These are phyloP conservation scores for Agrotis clavis DNA, from an alignment of 2,888 invertebrate species.

Conservation along the genomic window DNA sequence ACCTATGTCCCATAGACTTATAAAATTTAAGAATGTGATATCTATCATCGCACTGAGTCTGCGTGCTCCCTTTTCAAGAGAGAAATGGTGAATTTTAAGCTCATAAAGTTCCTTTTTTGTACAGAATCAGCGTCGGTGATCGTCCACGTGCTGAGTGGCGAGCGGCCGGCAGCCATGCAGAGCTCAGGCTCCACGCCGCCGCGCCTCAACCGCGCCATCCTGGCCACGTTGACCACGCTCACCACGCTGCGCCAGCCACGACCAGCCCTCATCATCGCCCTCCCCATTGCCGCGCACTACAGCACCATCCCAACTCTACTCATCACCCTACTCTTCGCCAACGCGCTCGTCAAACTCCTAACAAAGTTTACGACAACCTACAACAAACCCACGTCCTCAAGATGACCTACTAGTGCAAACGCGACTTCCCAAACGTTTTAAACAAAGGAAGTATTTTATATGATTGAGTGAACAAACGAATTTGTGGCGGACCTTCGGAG, in stretches of 20 bases:
- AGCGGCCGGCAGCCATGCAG: slow-evolving; percentile 93
- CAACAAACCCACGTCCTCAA: slow-evolving; percentile 66
- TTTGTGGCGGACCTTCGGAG: slow-evolving; percentile 63
- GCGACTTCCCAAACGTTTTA: slow-evolving; percentile 63
- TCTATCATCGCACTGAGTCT: background rate
- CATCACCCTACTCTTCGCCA: slow-evolving; percentile 62
- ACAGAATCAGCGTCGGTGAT: slow-evolving; percentile 95
- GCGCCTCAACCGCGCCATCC: slow-evolving; percentile 78
- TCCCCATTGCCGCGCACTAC: slow-evolving; percentile 71
- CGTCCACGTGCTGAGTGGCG: slow-evolving; percentile 96
- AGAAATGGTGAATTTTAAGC: background rate
- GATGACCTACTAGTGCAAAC: slow-evolving; percentile 81
- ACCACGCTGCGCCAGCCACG: slow-evolving; percentile 75
- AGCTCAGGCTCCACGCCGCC: slow-evolving; percentile 85
- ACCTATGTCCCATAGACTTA: background rate
- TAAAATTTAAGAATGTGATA: background rate
- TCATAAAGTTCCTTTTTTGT: slow-evolving; percentile 30
- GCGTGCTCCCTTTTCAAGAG: background rate
- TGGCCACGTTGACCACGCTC: slow-evolving; percentile 77
- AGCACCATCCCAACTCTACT: slow-evolving; percentile 69
- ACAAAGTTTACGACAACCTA: slow-evolving; percentile 51
- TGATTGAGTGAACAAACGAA: slow-evolving; percentile 59
- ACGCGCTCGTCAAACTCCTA: slow-evolving; percentile 58
- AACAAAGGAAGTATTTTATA: slow-evolving; percentile 65
- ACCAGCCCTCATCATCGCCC: slow-evolving; percentile 67